A percentile compares a stretch with the other conserved stretches of the same genome.
Evolutionary conservation across 1,140 invertebrate genomes (phyloP).

Genomic region (Gonatopus flavifemur): DNA sequence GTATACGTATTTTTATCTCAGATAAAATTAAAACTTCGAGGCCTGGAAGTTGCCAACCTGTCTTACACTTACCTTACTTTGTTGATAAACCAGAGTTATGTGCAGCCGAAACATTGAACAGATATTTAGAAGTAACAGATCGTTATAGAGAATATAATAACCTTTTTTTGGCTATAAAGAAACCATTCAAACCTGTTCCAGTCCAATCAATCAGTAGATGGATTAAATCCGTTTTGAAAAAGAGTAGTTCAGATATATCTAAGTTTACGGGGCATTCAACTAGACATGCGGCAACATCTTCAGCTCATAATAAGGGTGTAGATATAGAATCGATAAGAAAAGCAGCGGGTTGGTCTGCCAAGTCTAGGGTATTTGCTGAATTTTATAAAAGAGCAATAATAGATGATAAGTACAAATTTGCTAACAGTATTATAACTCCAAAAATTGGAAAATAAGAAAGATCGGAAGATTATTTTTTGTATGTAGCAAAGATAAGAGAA

Average conservation of each 20-base stretch:
- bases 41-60: not conserved
- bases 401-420: not conserved
- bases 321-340: conserved; percentile 18
- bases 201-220: conserved; percentile 20
- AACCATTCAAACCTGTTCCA: conserved; percentile 9
- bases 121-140: conserved; percentile 3
- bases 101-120: too few species aligned
- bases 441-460: too few species aligned
- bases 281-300: conserved; percentile 28
- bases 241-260: too few species aligned
- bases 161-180: conserved; percentile 13
- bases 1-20: not conserved
- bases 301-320: conserved; percentile 21
- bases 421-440: too few species aligned
- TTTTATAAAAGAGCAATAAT: conserved; percentile 27
- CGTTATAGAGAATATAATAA: not conserved
- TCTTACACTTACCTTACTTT: not conserved
- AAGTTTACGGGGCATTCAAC: conserved; percentile 25
- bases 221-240: conserved; percentile 19
- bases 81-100: not conserved
- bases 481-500: too few species aligned
- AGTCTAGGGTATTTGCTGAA: conserved; percentile 24
- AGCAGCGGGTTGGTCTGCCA: conserved; percentile 28
- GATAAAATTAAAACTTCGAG: not conserved
- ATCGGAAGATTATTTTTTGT: too few species aligned